Conservation (phyloP, 1,140 invertebrate genomes). For the Luehdorfia chinensis region DNA sequence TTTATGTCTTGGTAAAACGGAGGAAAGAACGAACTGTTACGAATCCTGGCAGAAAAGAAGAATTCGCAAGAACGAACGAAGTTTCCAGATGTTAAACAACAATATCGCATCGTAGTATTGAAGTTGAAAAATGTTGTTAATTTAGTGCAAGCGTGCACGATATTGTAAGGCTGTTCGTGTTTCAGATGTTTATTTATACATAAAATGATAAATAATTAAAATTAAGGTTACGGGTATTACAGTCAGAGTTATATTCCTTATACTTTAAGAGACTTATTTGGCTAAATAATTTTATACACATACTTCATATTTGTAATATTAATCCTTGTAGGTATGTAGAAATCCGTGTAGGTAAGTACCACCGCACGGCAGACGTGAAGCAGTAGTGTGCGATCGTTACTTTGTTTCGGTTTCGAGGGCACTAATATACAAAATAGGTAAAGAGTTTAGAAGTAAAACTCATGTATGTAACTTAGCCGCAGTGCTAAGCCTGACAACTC, state of each 20-base stretch:
- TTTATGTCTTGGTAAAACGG: conserved; percentile 45
- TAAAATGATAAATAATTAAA: conserved; percentile 4
- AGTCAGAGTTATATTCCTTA: not conserved
- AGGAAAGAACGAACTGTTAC: conserved; percentile 33
- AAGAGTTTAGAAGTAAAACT: too few relatives aligned
- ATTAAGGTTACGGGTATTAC: not conserved
- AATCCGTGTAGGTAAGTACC: too few relatives aligned
- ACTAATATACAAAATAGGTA: too few relatives aligned
- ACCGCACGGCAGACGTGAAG: too few relatives aligned
- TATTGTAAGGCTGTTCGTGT: conserved; percentile 15
- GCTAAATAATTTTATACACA: too few relatives aligned
- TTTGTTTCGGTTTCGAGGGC: too few relatives aligned
- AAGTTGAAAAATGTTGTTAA: not conserved
- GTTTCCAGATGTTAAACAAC: conserved; percentile 55
- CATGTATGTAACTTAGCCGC: too few relatives aligned
- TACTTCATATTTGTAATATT: too few relatives aligned
- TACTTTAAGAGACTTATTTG: not conserved
- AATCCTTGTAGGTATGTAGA: too few relatives aligned
- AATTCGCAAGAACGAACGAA: conserved; percentile 55
- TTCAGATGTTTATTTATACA: conserved; percentile 13
- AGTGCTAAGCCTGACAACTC: too few relatives aligned
- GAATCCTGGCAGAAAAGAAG: conserved; percentile 49
- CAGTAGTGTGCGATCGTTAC: too few relatives aligned
- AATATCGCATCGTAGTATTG: too few relatives aligned
- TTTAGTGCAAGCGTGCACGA: not conserved